Conservation (phyloP, 2,113 vertebrate genomes). For the Xiphophorus couchianus region DNA sequence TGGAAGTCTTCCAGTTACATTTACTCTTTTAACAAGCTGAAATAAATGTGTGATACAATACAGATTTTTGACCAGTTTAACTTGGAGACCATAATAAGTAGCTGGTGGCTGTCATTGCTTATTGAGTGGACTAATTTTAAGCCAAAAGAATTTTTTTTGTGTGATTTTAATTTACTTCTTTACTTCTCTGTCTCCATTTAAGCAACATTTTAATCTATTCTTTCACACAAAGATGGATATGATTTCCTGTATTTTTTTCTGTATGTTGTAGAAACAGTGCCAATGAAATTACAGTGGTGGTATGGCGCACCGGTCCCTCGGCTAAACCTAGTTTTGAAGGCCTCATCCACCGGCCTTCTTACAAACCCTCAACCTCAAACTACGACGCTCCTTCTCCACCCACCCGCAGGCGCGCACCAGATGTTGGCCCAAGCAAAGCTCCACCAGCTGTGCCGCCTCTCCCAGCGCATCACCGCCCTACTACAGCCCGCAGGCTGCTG, state of each 20-base stretch:
- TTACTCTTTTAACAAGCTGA: not conserved
- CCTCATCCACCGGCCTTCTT: slow-evolving; percentile 86
- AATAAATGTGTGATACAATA: not conserved
- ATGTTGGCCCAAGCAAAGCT: slow-evolving; percentile 77
- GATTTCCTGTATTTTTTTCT: not conserved
- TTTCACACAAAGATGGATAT: not conserved
- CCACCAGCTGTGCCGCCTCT: slow-evolving; percentile 71
- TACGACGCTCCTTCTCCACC: slow-evolving; percentile 86
- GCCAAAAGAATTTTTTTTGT: too few relatives aligned
- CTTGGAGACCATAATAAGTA: not conserved
- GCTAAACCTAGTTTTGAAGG: slow-evolving; percentile 85
- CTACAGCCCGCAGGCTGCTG: slow-evolving; percentile 84
- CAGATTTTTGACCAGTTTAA: not conserved
- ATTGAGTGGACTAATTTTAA: not conserved
- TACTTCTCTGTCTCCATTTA: too few relatives aligned
- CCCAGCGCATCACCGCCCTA: slow-evolving; percentile 84
- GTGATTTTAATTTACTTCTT: too few relatives aligned
- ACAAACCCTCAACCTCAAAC: slow-evolving; percentile 81
- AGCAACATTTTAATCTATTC: not conserved
- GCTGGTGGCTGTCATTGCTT: not conserved
- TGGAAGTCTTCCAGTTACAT: not conserved
- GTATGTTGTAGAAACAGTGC: slow-evolving; percentile 84
- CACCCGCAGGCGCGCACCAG: slow-evolving; percentile 75
- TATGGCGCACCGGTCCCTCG: slow-evolving; percentile 89
- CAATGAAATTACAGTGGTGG: slow-evolving; percentile 89